Base-by-base conservation (phyloP, 2,797 vertebrate species). In the Crocodylus rhombifer region DNA sequence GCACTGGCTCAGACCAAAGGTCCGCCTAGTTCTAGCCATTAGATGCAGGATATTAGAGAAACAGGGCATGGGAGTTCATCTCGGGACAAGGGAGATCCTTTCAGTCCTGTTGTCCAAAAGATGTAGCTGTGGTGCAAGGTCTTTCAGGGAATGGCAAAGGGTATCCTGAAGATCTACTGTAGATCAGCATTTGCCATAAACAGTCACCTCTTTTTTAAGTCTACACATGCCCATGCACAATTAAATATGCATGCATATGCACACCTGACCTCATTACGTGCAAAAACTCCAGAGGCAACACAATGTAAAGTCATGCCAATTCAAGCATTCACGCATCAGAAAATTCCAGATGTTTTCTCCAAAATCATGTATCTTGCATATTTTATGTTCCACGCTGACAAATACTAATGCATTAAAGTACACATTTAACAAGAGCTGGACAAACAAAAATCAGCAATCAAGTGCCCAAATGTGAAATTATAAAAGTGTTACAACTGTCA, bases 281-380 rank as follows among this genome's bases (percentile, higher is more conserved):
- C 30, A 87, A 62, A 60, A 60, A 60, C 86, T 36, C 86, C 56
- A 9, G 26, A 26, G 76, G 61, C 69, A 81, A 58, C 0, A 51
- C 1, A 77, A 28, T 0, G 67, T 57, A 75, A 25, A 42, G 76
- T 1, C 65, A 33, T 0, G 6, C 30, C 86, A 57, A 13, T 13
- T 18, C 79, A 60, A 51, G 42, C 42, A 51, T 51, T 51, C 42
- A 51, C 42, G 10, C 42, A 51, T 75, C 71, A 30, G 77, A 56
- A 93, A 51, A 14, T 26, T 51, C 56, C 2, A 0, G 0, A 9
- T 7, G 67, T 20, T 18, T n/a, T 30, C 81, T 71, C 36, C 21
- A 67, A 60, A 56, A 14, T 25, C 58, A 64, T 30, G 56, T 2
- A 28, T 7, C 57, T 75, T 18, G 4, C 2, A 3, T 0, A 0